Conservation (phyloP, 2,888 invertebrate species). For the Hydriomena furcata region DNA sequence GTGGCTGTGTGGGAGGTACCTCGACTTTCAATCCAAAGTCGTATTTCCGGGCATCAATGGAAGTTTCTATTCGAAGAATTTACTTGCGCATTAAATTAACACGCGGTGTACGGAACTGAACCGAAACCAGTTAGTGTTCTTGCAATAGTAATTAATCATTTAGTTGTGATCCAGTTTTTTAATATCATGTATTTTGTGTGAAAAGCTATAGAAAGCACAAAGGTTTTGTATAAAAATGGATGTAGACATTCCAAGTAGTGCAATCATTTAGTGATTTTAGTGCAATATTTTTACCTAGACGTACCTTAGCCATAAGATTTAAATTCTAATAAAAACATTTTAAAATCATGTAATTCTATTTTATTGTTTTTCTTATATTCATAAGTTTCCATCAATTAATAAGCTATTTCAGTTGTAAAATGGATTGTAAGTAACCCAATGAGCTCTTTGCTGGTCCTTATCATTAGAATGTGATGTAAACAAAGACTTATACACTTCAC, state of each 20-base stretch:
- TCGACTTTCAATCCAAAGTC: no score
- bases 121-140: no score
- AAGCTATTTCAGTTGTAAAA: slow-evolving; percentile 88
- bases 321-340: slow-evolving; percentile 28
- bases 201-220: slow-evolving; percentile 50
- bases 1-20: no score
- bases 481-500: slow-evolving; percentile 96
- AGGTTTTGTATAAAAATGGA: slow-evolving; percentile 37
- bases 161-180: no score
- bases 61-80: no score
- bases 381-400: background rate
- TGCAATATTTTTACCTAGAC: slow-evolving; percentile 54
- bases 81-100: no score
- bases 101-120: no score
- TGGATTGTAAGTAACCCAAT: slow-evolving; percentile 99
- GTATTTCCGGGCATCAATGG: no score
- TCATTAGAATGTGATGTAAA: slow-evolving; percentile 96
- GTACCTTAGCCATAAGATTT: no score
- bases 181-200: background rate
- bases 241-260: slow-evolving; percentile 40
- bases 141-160: no score
- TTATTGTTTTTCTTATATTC: slow-evolving; percentile 1
- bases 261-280: slow-evolving; percentile 45
- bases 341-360: slow-evolving; percentile 8
- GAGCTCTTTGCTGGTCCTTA: slow-evolving; percentile 93